Evolutionary conservation across 2,797 vertebrate genomes (phyloP), one percentile per base, ranked within the genome.

Genomic region (Sebastiscus albofasciatus): DNA sequence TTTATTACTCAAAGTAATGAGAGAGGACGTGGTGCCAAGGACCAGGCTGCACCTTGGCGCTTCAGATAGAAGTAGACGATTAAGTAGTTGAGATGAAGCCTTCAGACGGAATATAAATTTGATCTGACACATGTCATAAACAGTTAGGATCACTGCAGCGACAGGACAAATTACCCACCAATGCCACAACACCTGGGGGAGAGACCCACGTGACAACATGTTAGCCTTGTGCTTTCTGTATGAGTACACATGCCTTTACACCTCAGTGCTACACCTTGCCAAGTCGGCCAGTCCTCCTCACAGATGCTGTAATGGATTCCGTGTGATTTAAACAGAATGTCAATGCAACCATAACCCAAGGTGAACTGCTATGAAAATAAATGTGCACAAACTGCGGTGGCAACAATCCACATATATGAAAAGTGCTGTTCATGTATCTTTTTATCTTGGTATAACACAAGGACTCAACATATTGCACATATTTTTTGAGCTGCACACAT

Each of bases 121-220:
- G 92, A 95, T 94, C 90, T 87, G 94, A 94, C 94, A 94, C 86
- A 89, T 94, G 93, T 93, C 94, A 95, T 84, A 91, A 91, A 85
- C 79, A 76, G 81, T 95, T 81, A 93, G 75, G 80, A 85, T 95
- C 93, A 93, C 65, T 8, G 70, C 83, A 61, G 80, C 58, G 1
- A 73, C 83, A 77, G 89, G 83, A 92, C 90, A 93, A 92, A 94
- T 93, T 93, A 89, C 82, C 81, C 80, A 74, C 70, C 90, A 83
- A 83, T 89, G 90, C 85, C 88, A 83, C 82, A 79, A 77, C 86
- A 92, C 90, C 84, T 90, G 33, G 49, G 87, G 87, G 79, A 89
- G 75, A 79, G 77, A 80, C 52, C 68, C 79, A 13, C 77, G 24
- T 31, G 59, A 69, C 85, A 68, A 54, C 61, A 61, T 71, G 89